These are phyloP conservation scores for Neelides folsomi DNA, from an alignment of 2,888 invertebrate genomes.

Conservation along the genomic window DNA sequence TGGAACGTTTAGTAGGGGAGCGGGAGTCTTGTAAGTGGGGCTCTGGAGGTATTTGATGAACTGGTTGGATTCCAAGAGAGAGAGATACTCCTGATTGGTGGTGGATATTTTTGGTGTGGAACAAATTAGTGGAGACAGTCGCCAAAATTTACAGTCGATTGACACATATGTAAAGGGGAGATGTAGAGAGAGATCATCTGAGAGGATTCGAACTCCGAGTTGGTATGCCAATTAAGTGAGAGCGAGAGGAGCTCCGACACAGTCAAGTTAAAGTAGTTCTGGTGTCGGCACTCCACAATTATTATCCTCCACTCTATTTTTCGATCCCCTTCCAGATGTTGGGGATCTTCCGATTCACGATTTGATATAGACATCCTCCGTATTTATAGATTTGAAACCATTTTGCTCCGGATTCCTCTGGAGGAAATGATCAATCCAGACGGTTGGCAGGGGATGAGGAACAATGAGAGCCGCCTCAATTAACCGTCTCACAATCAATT, in stretches of 20 bases:
- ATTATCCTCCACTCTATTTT: conserved; percentile 30
- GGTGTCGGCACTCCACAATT: conserved; percentile 30
- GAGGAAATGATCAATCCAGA: neutral
- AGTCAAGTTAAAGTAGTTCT: conserved; percentile 30
- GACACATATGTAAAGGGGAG: conserved; percentile 32
- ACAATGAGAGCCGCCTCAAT: no score
- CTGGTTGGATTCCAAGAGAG: conserved; percentile 33
- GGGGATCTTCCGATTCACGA: conserved; percentile 31
- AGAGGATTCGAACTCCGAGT: conserved; percentile 16
- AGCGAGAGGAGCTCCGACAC: conserved; percentile 19
- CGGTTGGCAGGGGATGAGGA: no score
- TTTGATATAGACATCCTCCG: conserved; percentile 32
- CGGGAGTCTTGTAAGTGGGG: no score
- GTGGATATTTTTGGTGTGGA: conserved; percentile 34
- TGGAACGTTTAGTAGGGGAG: conserved; percentile 30
- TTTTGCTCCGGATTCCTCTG: conserved; percentile 10
- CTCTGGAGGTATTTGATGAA: conserved; percentile 30
- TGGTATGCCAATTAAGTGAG: conserved; percentile 34
- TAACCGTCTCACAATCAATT: no score
- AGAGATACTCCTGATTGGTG: conserved; percentile 31
- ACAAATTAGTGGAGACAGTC: conserved; percentile 35
- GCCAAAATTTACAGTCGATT: conserved; percentile 35
- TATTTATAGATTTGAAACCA: conserved; percentile 34
- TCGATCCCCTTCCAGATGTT: conserved; percentile 32
- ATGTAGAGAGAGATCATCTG: conserved; percentile 9